Base-by-base conservation (phyloP, 2,888 invertebrate genomes). In the Hydrotaea diabolus region DNA sequence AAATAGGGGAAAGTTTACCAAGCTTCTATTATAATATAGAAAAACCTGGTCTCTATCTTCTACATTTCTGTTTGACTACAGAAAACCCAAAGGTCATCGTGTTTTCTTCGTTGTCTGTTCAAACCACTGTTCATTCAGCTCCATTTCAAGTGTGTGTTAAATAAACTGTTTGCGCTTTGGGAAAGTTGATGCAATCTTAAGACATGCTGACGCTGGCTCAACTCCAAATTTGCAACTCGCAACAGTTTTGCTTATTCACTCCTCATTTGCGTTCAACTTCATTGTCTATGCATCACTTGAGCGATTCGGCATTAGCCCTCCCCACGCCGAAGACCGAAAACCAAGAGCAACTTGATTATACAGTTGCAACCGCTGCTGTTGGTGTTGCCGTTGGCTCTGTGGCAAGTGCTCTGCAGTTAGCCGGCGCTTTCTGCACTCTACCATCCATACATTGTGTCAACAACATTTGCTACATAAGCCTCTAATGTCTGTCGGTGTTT, bases 211-310 rank as follows among this genome's bases (percentile, higher is more conserved):
- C 8, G 43, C 2, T 43, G 43, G 7, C 4, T 7, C 9, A 43
- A 43, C 2, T 11, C 43, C 4, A 43, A 43, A 43, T 43, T 43
- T 43, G 43, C 43, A 43, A 43, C 7, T 43, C 2, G 15, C 43
- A 43, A 13, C 43, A 43, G n/a, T n/a, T n/a, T n/a, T n/a, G n/a
- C n/a, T n/a, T n/a, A 43, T 43, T 43, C 43, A 43, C 43, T 43
- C 43, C 11, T 43, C 43, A 59, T 59, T 59, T 59, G 59, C 0
- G 23, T 59, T 23, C 59, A 59, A 59, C 23, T 26, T 59, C 59
- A 59, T 59, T 26, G 26, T 59, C 26, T 59, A 15, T 23, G n/a
- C 26, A 59, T 26, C 26, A 4, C n/a, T n/a, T n/a, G n/a, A n/a
- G n/a, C n/a, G n/a, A n/a, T n/a, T n/a, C n/a, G n/a, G 26, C 59